Percentiles rank a stretch among this genome's conserved stretches.
These are phyloP conservation scores for Trematomus bernacchii DNA, from an alignment of 2,797 vertebrate genomes.

Conservation along the genomic window DNA sequence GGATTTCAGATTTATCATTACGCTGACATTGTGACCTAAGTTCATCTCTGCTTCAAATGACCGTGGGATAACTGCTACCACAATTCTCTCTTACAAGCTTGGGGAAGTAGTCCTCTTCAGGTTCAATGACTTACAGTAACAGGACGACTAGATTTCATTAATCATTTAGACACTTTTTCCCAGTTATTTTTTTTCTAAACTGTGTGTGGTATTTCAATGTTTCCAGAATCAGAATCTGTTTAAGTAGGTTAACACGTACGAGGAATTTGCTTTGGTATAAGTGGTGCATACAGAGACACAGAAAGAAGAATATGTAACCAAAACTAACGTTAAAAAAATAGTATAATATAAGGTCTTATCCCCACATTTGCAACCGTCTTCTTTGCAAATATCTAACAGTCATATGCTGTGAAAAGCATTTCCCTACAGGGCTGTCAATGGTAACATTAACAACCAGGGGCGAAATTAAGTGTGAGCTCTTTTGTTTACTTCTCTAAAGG, in stretches of 20 bases:
- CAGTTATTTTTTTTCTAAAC: not conserved
- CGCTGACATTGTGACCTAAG: conserved; percentile 53
- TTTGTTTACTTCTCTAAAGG: conserved; percentile 35
- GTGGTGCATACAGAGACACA: no score
- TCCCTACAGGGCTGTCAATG: conserved; percentile 14
- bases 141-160: not conserved
- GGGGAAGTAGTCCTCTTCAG: not conserved
- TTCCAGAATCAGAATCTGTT: not conserved
- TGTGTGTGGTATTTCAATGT: not conserved
- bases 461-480: conserved; percentile 38
- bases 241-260: no score
- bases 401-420: conserved; percentile 32
- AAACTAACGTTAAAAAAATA: not conserved
- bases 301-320: no score
- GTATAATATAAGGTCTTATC: not conserved
- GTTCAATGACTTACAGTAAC: conserved; percentile 15
- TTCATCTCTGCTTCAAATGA: conserved; percentile 66
- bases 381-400: conserved; percentile 8
- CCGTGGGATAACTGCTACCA: conserved; percentile 64
- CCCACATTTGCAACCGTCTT: not conserved
- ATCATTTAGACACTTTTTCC: not conserved
- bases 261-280: no score
- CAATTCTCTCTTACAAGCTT: conserved; percentile 38
- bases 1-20: conserved; percentile 57
- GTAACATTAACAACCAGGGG: conserved; percentile 35